phyloP scores from a whole-genome alignment of 1,140 invertebrate genomes.

The Cydia splendana region DNA sequence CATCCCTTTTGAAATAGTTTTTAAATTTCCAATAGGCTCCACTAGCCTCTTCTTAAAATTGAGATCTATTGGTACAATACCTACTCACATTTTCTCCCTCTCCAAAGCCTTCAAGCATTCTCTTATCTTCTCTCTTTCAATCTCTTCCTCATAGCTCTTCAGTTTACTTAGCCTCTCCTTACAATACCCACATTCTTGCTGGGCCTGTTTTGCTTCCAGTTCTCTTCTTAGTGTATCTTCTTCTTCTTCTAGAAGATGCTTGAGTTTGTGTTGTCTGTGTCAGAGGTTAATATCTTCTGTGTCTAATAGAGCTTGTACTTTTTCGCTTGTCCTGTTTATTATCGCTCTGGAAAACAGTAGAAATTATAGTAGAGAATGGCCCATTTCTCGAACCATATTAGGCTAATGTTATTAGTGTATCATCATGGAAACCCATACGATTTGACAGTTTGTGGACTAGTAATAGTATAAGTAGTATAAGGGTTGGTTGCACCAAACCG shows the following conservation, averaged over 20 bases:
- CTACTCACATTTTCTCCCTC: slow-evolving; percentile 67
- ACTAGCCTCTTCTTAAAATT: too few species aligned
- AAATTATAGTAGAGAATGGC: background rate
- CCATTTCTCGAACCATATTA: too few species aligned
- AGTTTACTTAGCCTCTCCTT: slow-evolving; percentile 50
- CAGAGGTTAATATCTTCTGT: slow-evolving; percentile 65
- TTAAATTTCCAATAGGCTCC: too few species aligned
- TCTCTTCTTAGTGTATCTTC: slow-evolving; percentile 54
- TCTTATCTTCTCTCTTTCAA: slow-evolving; percentile 56
- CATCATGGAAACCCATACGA: too few species aligned
- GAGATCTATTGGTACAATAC: too few species aligned
- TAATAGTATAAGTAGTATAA: too few species aligned
- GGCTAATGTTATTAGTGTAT: too few species aligned
- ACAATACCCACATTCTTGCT: slow-evolving; percentile 56
- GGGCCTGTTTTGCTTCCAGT: slow-evolving; percentile 46
- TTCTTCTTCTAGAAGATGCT: slow-evolving; percentile 56
- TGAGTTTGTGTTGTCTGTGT: slow-evolving; percentile 62
- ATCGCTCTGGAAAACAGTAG: slow-evolving; percentile 49
- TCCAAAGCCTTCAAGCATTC: slow-evolving; percentile 64
- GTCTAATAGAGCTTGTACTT: slow-evolving; percentile 54
- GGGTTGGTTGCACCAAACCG: too few species aligned
- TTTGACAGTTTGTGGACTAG: too few species aligned
- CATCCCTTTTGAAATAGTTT: too few species aligned
- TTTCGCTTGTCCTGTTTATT: slow-evolving; percentile 59
- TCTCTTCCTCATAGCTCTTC: slow-evolving; percentile 52